These are phyloP conservation scores for Bothrops jararaca DNA, from an alignment of 2,113 vertebrate species.

Conservation along the genomic window DNA sequence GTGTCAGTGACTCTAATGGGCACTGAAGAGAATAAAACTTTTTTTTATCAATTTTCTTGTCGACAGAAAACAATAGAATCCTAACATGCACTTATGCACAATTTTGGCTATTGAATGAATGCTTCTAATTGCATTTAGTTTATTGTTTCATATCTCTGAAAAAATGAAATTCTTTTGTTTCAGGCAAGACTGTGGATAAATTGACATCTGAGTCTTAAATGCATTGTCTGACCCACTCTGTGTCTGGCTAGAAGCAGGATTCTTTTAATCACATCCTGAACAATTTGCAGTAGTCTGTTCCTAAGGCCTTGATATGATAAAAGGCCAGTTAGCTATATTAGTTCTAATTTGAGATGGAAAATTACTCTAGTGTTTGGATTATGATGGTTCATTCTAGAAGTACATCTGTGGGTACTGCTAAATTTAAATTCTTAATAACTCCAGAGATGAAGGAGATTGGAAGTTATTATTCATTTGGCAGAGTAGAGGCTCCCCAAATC, in stretches of 20 bases:
- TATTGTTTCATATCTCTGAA: neutral
- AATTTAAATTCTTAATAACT: neutral
- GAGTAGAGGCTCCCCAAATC: neutral
- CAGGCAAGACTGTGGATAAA: neutral
- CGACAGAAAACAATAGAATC: neutral
- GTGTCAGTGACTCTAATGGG: accelerated
- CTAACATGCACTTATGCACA: neutral
- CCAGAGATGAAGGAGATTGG: neutral
- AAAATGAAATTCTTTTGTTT: neutral
- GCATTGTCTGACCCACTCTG: neutral
- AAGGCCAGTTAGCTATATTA: neutral
- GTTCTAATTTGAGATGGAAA: neutral
- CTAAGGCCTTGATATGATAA: neutral
- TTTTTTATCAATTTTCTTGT: neutral
- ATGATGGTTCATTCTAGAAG: neutral
- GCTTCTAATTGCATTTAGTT: neutral
- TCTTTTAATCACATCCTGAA: neutral
- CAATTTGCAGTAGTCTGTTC: neutral
- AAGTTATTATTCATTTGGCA: neutral
- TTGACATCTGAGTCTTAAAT: neutral
- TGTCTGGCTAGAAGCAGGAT: neutral
- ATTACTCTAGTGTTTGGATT: neutral
- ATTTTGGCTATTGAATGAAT: neutral
- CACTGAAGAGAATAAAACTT: neutral
- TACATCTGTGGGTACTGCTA: neutral